Conservation (phyloP, 37 sponge, comb jelly and placozoan species). For the Chondrilla cf. caribensis region DNA sequence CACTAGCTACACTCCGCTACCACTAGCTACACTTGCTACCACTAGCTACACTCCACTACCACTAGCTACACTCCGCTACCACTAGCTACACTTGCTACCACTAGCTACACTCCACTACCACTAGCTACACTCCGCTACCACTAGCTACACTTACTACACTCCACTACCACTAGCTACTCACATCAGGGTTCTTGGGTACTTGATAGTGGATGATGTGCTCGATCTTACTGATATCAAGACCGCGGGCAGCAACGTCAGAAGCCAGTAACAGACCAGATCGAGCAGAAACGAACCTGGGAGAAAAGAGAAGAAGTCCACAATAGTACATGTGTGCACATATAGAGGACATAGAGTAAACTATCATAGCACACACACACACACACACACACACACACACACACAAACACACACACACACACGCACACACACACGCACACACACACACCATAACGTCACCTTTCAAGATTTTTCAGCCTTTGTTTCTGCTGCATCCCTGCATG, state of each 20-base stretch:
- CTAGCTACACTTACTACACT: no score
- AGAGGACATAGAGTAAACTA: background rate
- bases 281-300: conserved; percentile 45
- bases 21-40: no score
- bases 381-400: background rate
- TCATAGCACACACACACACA: no score
- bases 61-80: no score
- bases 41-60: no score
- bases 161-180: conserved; percentile 18
- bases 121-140: no score
- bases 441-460: no score
- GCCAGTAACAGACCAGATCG: conserved; percentile 66
- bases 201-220: conserved; percentile 95
- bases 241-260: conserved; percentile 94
- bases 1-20: no score
- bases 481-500: conserved; percentile 97
- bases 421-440: no score
- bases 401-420: conserved; percentile 25
- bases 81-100: no score
- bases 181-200: conserved; percentile 79
- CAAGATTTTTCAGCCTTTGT: conserved; percentile 93
- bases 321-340: background rate
- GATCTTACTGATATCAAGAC: conserved; percentile 86
- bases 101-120: no score
- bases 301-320: background rate